phyloP scores from a whole-genome alignment of 92 coral and sea anemone species.

The Bergia sp. region DNA sequence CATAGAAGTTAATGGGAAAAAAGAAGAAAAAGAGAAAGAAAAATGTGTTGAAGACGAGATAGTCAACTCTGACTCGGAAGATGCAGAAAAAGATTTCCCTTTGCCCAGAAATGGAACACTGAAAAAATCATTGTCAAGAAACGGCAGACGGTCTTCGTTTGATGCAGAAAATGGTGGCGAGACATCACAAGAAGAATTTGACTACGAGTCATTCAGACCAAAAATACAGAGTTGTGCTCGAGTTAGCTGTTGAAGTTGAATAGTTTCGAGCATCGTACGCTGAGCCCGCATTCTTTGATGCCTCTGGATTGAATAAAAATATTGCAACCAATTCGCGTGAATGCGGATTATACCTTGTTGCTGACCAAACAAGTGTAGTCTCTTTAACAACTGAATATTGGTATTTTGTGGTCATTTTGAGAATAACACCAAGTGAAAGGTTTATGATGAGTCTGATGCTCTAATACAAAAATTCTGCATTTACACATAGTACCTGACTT shows the following conservation, averaged over 20 bases:
- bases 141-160: background rate
- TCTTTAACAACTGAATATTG: too few relatives aligned
- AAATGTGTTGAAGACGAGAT: constrained; percentile 3
- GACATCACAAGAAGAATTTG: constrained; percentile 38
- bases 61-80: constrained; percentile 31
- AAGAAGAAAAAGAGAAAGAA: constrained; percentile 8
- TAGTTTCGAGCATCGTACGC: background rate
- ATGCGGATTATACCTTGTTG: background rate
- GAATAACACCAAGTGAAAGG: background rate
- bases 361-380: background rate
- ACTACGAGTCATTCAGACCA: constrained; percentile 72
- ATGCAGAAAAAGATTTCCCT: constrained; percentile 7
- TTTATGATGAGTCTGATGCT: background rate
- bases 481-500: too few relatives aligned
- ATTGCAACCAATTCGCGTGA: background rate
- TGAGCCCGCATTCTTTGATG: background rate
- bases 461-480: background rate
- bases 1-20: constrained; percentile 50
- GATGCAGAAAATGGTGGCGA: constrained; percentile 21
- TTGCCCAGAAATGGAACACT: constrained; percentile 18
- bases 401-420: background rate
- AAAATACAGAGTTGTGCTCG: constrained; percentile 88
- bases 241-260: constrained; percentile 59
- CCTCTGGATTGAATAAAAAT: background rate
- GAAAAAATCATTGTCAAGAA: constrained; percentile 21